A percentile compares a stretch with the other conserved stretches of the same genome.
phyloP scores from a whole-genome alignment of 92 coral and sea anemone genomes.

The Zoanthus solanderi region DNA sequence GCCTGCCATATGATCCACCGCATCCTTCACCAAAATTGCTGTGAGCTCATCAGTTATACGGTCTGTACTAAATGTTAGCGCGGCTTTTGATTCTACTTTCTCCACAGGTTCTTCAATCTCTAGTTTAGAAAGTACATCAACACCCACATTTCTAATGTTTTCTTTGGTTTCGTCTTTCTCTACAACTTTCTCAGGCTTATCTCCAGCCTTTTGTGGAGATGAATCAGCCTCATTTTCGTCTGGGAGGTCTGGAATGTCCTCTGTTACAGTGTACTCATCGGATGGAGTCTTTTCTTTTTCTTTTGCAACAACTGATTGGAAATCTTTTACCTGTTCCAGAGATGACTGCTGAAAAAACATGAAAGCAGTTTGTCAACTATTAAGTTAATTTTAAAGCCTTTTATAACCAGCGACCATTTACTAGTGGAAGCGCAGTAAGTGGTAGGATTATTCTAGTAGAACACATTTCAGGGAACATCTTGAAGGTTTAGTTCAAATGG shows the following conservation, averaged over 20 bases:
- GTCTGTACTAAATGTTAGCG: slow-evolving; percentile 42
- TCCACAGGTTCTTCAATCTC: background rate
- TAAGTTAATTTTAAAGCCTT: too few species aligned
- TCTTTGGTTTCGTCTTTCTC: background rate
- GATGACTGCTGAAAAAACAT: background rate
- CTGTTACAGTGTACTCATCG: slow-evolving; percentile 81
- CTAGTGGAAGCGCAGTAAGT: background rate
- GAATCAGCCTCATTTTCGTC: slow-evolving; percentile 30
- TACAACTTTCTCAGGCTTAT: background rate
- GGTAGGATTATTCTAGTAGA: background rate
- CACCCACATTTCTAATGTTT: background rate
- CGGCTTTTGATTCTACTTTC: background rate
- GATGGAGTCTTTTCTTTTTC: slow-evolving; percentile 19
- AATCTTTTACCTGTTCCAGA: background rate
- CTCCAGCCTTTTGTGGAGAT: slow-evolving; percentile 8
- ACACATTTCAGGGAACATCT: too few species aligned
- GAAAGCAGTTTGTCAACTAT: too few species aligned
- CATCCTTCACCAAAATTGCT: slow-evolving; percentile 64
- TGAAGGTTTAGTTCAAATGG: too few species aligned
- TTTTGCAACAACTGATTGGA: slow-evolving; percentile 7
- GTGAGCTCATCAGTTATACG: slow-evolving; percentile 72
- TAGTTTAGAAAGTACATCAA: background rate
- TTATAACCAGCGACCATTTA: too few species aligned
- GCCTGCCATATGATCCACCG: slow-evolving; percentile 64
- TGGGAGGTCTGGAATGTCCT: slow-evolving; percentile 62